Conservation (phyloP, 2,797 vertebrate genomes). For the Cheirogaleus major region DNA sequence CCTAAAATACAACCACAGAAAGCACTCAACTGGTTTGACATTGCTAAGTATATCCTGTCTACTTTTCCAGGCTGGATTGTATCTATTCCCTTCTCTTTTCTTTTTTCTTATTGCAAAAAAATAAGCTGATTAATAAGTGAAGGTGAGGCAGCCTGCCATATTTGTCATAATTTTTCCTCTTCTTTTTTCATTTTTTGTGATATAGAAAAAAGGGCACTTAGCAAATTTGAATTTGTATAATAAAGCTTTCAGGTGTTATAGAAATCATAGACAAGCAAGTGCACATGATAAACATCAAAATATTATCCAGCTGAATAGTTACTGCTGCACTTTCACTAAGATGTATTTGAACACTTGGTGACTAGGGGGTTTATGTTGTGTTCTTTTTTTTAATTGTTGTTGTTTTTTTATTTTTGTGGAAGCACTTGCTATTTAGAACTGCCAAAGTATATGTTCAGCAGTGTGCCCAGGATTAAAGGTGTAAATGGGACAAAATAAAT, state of each 20-base stretch:
- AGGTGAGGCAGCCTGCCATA: slow-evolving; percentile 85
- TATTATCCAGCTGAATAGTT: slow-evolving; percentile 75
- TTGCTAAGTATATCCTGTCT: slow-evolving; percentile 87
- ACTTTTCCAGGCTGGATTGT: slow-evolving; percentile 85
- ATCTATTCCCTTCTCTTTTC: slow-evolving; percentile 81
- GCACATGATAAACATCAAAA: slow-evolving; percentile 80
- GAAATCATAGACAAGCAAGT: slow-evolving; percentile 84
- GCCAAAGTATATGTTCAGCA: slow-evolving; percentile 94
- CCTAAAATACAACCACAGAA: slow-evolving; percentile 88
- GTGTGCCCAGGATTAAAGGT: slow-evolving; percentile 93
- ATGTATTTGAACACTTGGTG: slow-evolving; percentile 82
- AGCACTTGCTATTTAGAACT: slow-evolving; percentile 94
- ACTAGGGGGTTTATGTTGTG: slow-evolving; percentile 76
- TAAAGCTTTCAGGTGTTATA: slow-evolving; percentile 86
- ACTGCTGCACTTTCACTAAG: slow-evolving; percentile 86
- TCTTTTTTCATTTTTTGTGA: slow-evolving; percentile 72
- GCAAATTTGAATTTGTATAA: slow-evolving; percentile 84
- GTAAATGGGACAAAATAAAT: slow-evolving; percentile 94
- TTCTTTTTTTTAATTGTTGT: slow-evolving; percentile 68
- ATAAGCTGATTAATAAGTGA: slow-evolving; percentile 87
- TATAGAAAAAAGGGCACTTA: slow-evolving; percentile 88
- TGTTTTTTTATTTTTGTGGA: slow-evolving; percentile 79
- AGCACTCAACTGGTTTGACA: slow-evolving; percentile 91
- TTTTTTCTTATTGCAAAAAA: slow-evolving; percentile 85
- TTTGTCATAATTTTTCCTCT: slow-evolving; percentile 81